These are phyloP conservation scores for Zaprionus vittiger DNA, from an alignment of 1,140 invertebrate genomes.

Conservation along the genomic window DNA sequence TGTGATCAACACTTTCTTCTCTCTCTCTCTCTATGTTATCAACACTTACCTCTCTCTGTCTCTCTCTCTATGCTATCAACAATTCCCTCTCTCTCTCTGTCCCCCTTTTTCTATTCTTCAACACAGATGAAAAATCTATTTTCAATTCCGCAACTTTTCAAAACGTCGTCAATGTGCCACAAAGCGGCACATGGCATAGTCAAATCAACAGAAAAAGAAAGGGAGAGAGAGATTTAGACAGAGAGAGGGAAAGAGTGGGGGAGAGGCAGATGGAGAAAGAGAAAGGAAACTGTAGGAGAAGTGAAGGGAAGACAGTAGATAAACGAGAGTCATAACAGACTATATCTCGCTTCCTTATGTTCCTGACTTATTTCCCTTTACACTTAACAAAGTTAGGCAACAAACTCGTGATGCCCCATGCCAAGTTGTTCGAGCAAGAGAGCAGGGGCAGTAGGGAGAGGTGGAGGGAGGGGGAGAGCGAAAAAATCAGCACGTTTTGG, in stretches of 20 bases:
- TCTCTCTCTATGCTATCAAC: too few species aligned
- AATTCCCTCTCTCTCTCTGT: neutral
- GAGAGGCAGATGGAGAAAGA: neutral
- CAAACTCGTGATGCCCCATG: slow-evolving; percentile 6
- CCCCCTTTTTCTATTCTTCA: neutral
- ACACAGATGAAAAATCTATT: neutral
- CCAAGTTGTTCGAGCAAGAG: neutral
- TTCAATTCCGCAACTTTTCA: slow-evolving; percentile 7
- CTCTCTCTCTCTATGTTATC: too few species aligned
- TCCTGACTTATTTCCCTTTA: slow-evolving; percentile 9
- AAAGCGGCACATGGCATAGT: slow-evolving; percentile 1
- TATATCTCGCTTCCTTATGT: slow-evolving; percentile 16
- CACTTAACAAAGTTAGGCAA: slow-evolving; percentile 28
- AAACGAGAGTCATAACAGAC: slow-evolving; percentile 5
- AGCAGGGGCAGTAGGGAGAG: neutral
- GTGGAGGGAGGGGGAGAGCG: neutral
- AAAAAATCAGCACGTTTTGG: slow-evolving; percentile 40
- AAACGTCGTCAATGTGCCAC: slow-evolving; percentile 8
- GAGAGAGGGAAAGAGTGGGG: neutral
- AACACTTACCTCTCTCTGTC: too few species aligned
- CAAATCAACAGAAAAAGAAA: neutral
- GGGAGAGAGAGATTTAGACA: too few species aligned
- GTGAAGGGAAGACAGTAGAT: neutral
- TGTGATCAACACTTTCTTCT: too few species aligned
- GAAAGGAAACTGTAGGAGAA: neutral